phyloP scores from a whole-genome alignment of 2,113 vertebrate genomes.

The Columba janthina region DNA sequence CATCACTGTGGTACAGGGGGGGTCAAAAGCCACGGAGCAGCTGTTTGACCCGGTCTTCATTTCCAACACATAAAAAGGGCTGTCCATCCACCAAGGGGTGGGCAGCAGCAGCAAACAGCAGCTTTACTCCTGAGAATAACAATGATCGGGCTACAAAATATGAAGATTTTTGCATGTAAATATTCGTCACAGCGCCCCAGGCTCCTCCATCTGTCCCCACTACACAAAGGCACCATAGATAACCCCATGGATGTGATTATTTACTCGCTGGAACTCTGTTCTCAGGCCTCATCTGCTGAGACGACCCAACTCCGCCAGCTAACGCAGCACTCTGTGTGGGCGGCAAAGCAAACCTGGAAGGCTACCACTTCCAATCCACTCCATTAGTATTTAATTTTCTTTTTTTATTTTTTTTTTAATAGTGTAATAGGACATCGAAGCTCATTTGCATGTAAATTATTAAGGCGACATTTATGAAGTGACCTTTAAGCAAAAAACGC shows the following conservation, averaged over 20 bases:
- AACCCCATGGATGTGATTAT: neutral
- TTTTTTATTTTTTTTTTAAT: neutral
- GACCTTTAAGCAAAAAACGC: neutral
- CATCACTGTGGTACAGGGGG: neutral
- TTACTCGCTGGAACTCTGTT: neutral
- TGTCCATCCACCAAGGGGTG: neutral
- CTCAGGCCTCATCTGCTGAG: neutral
- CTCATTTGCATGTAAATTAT: conserved; percentile 34
- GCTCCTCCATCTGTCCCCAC: neutral
- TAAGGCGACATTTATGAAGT: conserved; percentile 13
- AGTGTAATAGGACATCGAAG: neutral
- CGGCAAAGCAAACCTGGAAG: neutral
- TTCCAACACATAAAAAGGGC: neutral
- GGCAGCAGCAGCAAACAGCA: neutral
- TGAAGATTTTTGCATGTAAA: neutral
- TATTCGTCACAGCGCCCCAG: neutral
- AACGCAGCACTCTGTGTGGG: neutral
- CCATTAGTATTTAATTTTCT: neutral
- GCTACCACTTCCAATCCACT: neutral
- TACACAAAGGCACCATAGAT: neutral
- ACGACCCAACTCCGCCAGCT: neutral
- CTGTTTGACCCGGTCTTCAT: neutral
- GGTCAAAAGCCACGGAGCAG: neutral
- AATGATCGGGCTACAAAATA: neutral
- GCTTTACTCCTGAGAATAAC: neutral